A percentile compares a stretch with the other conserved stretches of the same genome.
Conservation (phyloP, 2,888 invertebrate species). For the Ochlodes sylvanus region DNA sequence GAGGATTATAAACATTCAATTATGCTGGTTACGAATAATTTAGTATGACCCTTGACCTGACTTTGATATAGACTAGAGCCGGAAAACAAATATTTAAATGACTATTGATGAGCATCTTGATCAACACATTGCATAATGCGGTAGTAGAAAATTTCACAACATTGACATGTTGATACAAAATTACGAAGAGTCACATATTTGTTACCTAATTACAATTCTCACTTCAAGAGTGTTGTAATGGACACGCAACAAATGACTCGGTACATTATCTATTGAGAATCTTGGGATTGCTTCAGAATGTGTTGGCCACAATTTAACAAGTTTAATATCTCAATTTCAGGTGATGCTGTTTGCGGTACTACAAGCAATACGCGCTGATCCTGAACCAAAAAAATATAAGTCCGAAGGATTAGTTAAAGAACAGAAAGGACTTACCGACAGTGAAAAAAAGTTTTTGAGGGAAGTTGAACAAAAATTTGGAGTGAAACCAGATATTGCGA, state of each 20-base stretch:
- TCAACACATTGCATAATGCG: constrained; percentile 38
- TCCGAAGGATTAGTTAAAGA: constrained; percentile 59
- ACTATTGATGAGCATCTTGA: constrained; percentile 29
- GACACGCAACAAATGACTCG: constrained; percentile 58
- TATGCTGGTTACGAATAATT: background rate
- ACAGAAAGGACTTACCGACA: constrained; percentile 64
- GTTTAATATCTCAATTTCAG: constrained; percentile 63
- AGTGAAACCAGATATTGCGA: constrained; percentile 62
- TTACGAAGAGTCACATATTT: constrained; percentile 54
- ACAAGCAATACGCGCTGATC: constrained; percentile 58
- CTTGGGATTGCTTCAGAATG: constrained; percentile 3
- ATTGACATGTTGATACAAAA: constrained; percentile 51
- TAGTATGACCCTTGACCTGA: background rate
- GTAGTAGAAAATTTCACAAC: constrained; percentile 58
- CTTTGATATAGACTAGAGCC: background rate
- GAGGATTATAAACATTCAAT: no score
- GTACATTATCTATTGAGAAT: constrained; percentile 15
- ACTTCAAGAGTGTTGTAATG: constrained; percentile 55
- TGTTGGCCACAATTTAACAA: constrained; percentile 3
- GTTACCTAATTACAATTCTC: constrained; percentile 62
- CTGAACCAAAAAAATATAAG: constrained; percentile 78
- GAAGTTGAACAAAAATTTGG: constrained; percentile 81
- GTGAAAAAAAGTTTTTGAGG: constrained; percentile 75
- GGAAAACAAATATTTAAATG: constrained; percentile 19
- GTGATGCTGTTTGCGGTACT: constrained; percentile 63